These are phyloP conservation scores for Plagodis dolabraria DNA, from an alignment of 2,888 invertebrate genomes.

Conservation along the genomic window DNA sequence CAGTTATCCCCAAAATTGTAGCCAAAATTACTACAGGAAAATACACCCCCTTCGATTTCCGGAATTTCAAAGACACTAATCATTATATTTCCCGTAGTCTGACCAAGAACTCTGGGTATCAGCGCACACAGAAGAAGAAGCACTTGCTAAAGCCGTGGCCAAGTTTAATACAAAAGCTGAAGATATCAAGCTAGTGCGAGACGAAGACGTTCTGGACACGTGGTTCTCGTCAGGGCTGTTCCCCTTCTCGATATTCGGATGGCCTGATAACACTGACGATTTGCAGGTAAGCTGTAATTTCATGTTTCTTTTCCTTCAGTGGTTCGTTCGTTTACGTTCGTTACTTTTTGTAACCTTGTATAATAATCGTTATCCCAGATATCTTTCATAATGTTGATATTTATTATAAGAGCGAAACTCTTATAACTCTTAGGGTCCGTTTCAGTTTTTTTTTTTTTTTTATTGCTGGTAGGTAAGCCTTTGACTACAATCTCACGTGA, in stretches of 20 bases:
- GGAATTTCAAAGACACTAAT: neutral
- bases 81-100: conserved; percentile 45
- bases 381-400: no score
- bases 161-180: conserved; percentile 86
- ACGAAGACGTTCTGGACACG: conserved; percentile 98
- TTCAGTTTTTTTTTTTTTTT: no score
- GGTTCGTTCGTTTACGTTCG: no score
- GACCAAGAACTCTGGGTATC: conserved; percentile 91
- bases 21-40: no score
- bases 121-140: conserved; percentile 90
- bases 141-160: conserved; percentile 90
- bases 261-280: conserved; percentile 93
- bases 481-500: no score
- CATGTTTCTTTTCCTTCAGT: neutral
- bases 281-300: conserved; percentile 86
- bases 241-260: conserved; percentile 98
- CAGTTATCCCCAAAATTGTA: no score
- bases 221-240: conserved; percentile 99
- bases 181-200: conserved; percentile 87
- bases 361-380: no score
- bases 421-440: no score
- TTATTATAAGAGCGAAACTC: no score
- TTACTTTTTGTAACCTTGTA: no score
- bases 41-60: neutral
- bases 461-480: no score